Evolutionary conservation across 2,113 vertebrate species (phyloP).

Genomic region (Anseranas semipalmata): DNA sequence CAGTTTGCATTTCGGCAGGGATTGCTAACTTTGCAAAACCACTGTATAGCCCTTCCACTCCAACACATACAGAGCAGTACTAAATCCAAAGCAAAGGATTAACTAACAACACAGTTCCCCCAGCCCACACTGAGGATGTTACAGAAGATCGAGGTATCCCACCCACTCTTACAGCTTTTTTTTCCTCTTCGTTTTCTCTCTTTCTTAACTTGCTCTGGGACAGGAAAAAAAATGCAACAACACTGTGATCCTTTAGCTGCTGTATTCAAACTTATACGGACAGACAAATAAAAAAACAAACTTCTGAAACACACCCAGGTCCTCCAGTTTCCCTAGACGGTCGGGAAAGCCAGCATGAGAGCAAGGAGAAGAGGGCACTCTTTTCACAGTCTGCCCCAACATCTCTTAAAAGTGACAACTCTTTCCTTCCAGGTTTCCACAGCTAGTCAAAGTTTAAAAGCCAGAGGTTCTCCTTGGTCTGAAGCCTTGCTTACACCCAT

Average conservation of each 20-base stretch:
- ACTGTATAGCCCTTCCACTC: not conserved
- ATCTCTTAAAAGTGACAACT: not conserved
- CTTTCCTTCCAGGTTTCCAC: not conserved
- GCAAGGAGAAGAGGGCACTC: not conserved
- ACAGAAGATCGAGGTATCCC: not conserved
- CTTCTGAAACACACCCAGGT: not conserved
- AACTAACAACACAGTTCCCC: not conserved
- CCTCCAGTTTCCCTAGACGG: not conserved
- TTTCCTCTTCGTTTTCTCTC: not conserved
- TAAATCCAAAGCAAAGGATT: not conserved
- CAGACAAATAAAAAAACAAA: not conserved
- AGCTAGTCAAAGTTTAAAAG: not conserved
- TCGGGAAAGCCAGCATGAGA: not conserved
- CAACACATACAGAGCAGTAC: not conserved
- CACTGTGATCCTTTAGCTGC: not conserved
- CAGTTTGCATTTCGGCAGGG: not conserved
- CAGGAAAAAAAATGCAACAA: not conserved
- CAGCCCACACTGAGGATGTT: not conserved
- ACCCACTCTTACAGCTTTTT: not conserved
- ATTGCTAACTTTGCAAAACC: not conserved
- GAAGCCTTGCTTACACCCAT: not conserved
- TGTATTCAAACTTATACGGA: not conserved
- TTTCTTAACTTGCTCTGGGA: not conserved
- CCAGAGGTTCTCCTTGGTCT: accelerated
- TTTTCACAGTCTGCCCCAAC: not conserved